Evolutionary conservation across 2,113 vertebrate genomes (phyloP).

Genomic region (Suricata suricatta): DNA sequence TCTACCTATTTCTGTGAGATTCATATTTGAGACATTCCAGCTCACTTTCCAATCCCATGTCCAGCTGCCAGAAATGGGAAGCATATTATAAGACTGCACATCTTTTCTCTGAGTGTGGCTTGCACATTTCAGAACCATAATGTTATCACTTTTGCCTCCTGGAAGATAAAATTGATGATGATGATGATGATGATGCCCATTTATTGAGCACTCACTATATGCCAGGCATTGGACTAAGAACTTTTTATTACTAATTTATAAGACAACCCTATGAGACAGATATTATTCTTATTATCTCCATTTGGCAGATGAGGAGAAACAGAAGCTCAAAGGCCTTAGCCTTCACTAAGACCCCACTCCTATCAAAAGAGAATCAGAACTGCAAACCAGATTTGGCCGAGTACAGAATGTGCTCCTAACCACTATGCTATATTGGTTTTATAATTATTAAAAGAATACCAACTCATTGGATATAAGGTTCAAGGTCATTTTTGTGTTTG

Average conservation of each 20-base stretch:
- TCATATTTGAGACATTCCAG: slow-evolving; percentile 42
- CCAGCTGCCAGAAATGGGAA: neutral
- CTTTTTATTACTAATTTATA: neutral
- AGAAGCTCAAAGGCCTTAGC: neutral
- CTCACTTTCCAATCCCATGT: slow-evolving; percentile 57
- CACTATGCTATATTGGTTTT: neutral
- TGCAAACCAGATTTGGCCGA: neutral
- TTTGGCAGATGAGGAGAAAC: neutral
- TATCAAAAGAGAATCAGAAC: neutral
- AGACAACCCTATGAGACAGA: neutral
- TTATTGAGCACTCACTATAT: neutral
- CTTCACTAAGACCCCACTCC: neutral
- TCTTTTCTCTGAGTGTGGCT: neutral
- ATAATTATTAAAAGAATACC: neutral
- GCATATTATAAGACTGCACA: neutral
- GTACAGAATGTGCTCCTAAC: neutral
- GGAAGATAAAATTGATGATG: neutral
- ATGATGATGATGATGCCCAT: neutral
- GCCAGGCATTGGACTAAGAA: neutral
- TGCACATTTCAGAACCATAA: neutral
- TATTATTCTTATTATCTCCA: neutral
- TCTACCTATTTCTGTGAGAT: slow-evolving; percentile 3
- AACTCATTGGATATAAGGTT: neutral
- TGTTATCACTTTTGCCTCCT: neutral
- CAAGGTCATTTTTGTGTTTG: neutral